phyloP scores from a whole-genome alignment of 1,140 invertebrate species.

The Bombus haemorrhoidalis region DNA sequence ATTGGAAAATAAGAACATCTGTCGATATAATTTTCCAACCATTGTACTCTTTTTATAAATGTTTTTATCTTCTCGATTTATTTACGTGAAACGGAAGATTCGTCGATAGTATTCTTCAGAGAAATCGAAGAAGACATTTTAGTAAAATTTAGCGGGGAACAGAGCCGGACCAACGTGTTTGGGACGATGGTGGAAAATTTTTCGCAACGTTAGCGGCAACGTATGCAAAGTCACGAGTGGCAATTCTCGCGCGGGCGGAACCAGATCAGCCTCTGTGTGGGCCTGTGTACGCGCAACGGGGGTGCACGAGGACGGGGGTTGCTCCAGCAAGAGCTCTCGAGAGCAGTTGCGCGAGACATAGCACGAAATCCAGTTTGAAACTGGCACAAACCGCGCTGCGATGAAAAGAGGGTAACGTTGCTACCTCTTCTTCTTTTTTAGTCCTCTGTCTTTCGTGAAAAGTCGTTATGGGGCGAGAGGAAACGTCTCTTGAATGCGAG shows the following conservation, averaged over 20 bases:
- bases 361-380: slow-evolving; percentile 64
- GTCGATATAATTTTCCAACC: no score
- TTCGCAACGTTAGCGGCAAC: slow-evolving; percentile 55
- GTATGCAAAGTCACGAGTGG: slow-evolving; percentile 64
- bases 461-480: not conserved
- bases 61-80: no score
- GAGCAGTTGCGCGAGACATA: slow-evolving; percentile 48
- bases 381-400: slow-evolving; percentile 43
- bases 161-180: slow-evolving; percentile 2
- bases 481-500: not conserved
- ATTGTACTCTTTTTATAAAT: no score
- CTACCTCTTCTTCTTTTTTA: not conserved
- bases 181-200: slow-evolving; percentile 29
- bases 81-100: not conserved
- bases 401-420: slow-evolving; percentile 11
- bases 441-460: not conserved
- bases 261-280: slow-evolving; percentile 46
- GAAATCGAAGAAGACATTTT: not conserved
- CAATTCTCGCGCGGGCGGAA: slow-evolving; percentile 59
- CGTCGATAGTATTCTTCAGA: not conserved
- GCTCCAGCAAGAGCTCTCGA: slow-evolving; percentile 41
- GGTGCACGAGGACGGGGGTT: not conserved
- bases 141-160: not conserved
- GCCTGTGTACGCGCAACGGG: not conserved
- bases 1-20: no score